phyloP scores from a whole-genome alignment of 1,140 invertebrate species.

The Tetramorium simillimum region DNA sequence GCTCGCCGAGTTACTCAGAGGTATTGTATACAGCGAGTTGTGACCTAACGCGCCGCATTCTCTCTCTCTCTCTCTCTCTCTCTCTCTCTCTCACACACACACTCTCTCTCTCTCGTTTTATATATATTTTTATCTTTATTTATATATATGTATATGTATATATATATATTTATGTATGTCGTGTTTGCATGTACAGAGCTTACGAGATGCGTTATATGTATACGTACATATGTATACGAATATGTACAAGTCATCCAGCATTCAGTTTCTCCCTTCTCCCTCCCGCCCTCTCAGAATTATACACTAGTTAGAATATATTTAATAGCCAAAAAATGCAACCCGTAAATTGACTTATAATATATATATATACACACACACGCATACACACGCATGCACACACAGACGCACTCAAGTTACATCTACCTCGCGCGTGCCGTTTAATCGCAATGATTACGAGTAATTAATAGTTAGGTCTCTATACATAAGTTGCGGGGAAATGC shows the following conservation, averaged over 20 bases:
- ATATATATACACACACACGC: not conserved
- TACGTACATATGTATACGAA: constrained; percentile 63
- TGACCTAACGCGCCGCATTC: constrained; percentile 22
- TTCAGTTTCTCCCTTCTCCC: constrained; percentile 38
- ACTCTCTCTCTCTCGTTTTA: constrained; percentile 4
- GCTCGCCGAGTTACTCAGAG: constrained; percentile 36
- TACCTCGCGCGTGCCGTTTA: constrained; percentile 65
- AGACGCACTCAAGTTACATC: constrained; percentile 55
- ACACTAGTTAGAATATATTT: constrained; percentile 66
- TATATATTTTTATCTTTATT: constrained; percentile 32
- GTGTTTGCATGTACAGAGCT: constrained; percentile 52
- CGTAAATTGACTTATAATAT: constrained; percentile 70
- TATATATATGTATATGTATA: constrained; percentile 21
- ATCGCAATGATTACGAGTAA: constrained; percentile 71
- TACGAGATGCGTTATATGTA: constrained; percentile 35
- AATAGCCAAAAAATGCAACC: constrained; percentile 72
- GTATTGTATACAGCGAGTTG: constrained; percentile 37
- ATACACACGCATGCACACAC: not conserved
- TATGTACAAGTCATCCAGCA: constrained; percentile 61
- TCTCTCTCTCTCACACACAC: not conserved
- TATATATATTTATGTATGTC: constrained; percentile 45
- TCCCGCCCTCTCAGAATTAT: constrained; percentile 33
- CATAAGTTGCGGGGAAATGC: constrained; percentile 63
- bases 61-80: constrained; percentile 4
- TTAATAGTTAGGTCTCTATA: constrained; percentile 70